These are phyloP conservation scores for Ormyrus nitidulus DNA, from an alignment of 2,888 invertebrate genomes.

Conservation along the genomic window DNA sequence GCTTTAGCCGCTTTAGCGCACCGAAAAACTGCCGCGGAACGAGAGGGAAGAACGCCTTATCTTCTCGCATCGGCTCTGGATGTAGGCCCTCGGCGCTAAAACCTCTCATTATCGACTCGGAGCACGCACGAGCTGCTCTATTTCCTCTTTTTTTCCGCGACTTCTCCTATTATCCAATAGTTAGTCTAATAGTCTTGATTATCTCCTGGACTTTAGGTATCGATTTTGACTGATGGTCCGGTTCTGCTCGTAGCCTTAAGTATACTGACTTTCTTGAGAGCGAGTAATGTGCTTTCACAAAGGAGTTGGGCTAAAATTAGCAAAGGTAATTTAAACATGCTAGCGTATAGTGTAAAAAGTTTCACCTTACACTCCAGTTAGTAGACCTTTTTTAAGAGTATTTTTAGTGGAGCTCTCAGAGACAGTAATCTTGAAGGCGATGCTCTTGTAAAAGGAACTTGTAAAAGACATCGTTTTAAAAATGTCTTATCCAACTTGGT, in stretches of 20 bases:
- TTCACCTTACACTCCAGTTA: too few species aligned
- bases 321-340: too few species aligned
- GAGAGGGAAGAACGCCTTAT: neutral
- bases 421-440: constrained; percentile 5
- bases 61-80: neutral
- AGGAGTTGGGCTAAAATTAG: too few species aligned
- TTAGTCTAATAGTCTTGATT: too few species aligned
- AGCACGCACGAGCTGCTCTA: neutral
- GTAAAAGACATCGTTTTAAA: neutral
- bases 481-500: neutral
- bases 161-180: too few species aligned
- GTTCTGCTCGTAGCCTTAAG: too few species aligned
- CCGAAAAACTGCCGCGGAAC: constrained; percentile 5
- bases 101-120: constrained; percentile 19
- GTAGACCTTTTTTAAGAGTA: constrained; percentile 21
- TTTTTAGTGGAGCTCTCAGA: constrained; percentile 18
- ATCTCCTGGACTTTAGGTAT: too few species aligned
- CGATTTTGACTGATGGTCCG: too few species aligned
- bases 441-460: neutral
- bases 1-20: constrained; percentile 3
- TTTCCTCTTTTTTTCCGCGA: neutral
- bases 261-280: too few species aligned
- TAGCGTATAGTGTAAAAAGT: too few species aligned
- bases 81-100: constrained; percentile 3
- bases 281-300: too few species aligned